These are phyloP conservation scores for Daboia siamensis DNA, from an alignment of 2,113 vertebrate genomes.

Conservation along the genomic window DNA sequence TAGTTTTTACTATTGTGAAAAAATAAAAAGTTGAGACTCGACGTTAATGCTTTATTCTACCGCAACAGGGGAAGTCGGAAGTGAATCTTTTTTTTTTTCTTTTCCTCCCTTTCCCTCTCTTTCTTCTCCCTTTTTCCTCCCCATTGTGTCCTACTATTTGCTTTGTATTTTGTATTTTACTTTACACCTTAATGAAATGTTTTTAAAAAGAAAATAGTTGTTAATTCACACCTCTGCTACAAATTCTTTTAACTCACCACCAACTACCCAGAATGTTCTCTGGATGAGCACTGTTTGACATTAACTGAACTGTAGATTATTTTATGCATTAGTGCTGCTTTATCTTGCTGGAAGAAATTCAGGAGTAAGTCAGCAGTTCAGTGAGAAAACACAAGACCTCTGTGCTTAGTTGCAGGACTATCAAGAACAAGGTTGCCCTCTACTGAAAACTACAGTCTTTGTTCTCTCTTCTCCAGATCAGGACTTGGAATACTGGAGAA, in stretches of 20 bases:
- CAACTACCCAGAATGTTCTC: not conserved
- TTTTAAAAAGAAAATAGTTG: not conserved
- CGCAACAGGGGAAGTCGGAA: no score
- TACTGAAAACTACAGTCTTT: not conserved
- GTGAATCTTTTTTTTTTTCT: no score
- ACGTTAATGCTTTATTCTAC: no score
- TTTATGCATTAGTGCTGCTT: not conserved
- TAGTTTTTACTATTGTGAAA: no score
- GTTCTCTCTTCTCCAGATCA: not conserved
- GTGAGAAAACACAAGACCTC: not conserved
- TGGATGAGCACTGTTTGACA: not conserved
- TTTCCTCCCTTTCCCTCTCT: no score
- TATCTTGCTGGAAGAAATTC: not conserved
- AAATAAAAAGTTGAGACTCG: no score
- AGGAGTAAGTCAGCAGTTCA: not conserved
- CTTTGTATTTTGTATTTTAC: no score
- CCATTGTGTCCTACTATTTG: no score
- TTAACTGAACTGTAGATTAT: not conserved
- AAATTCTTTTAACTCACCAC: conserved; percentile 4
- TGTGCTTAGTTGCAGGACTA: not conserved
- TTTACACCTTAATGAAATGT: no score
- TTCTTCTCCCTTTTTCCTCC: no score
- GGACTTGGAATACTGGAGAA: not conserved
- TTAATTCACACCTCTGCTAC: not conserved
- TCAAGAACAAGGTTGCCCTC: not conserved